These are phyloP conservation scores for Paracyprichromis sp. DNA, from an alignment of 2,113 vertebrate genomes.

Conservation along the genomic window DNA sequence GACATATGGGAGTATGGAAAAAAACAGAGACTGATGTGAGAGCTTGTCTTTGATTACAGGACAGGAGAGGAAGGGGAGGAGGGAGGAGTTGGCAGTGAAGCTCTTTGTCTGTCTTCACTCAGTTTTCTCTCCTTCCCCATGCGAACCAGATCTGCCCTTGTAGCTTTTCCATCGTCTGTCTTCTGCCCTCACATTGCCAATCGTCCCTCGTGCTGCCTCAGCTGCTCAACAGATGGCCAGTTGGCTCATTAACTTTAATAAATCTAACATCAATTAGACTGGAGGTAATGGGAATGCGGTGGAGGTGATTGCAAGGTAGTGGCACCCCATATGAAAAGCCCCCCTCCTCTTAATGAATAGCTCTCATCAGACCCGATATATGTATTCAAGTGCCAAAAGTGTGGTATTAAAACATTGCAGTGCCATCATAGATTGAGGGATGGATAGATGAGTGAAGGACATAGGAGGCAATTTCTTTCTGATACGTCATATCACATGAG, in stretches of 20 bases:
- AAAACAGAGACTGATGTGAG: constrained; percentile 15
- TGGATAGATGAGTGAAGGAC: neutral
- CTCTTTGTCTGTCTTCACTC: constrained; percentile 23
- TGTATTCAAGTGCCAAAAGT: neutral
- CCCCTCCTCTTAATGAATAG: neutral
- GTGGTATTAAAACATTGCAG: neutral
- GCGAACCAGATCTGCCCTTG: neutral
- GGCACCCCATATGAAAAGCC: constrained; percentile 26
- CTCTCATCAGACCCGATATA: neutral
- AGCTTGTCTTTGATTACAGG: constrained; percentile 25
- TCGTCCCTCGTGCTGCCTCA: constrained; percentile 19
- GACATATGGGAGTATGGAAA: constrained; percentile 20
- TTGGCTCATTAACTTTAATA: constrained; percentile 74
- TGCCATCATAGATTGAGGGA: neutral
- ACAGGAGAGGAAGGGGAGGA: neutral
- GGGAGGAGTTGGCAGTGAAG: neutral
- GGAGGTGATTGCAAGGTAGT: constrained; percentile 61
- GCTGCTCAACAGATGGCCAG: constrained; percentile 70
- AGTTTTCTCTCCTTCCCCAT: neutral
- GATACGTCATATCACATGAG: neutral
- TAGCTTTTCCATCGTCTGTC: neutral
- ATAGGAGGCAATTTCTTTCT: neutral
- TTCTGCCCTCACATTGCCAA: constrained; percentile 24
- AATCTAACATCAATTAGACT: constrained; percentile 69
- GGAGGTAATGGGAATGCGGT: constrained; percentile 66